These are phyloP conservation scores for Sweltsa coloradensis DNA, from an alignment of 1,140 invertebrate species.

Conservation along the genomic window DNA sequence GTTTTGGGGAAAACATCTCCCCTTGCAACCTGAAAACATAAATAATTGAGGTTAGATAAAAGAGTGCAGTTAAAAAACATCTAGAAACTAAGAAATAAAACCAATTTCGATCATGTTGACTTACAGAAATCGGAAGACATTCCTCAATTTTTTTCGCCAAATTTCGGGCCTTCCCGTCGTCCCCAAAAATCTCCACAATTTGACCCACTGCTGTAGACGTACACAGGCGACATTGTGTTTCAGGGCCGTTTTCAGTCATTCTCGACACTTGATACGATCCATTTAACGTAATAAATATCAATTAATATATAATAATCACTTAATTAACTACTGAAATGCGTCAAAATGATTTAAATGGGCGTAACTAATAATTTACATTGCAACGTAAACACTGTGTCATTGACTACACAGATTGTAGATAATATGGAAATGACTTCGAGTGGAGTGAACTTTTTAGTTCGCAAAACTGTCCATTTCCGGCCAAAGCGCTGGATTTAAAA, in stretches of 20 bases:
- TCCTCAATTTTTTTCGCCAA: constrained; percentile 8
- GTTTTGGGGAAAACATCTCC: constrained; percentile 9
- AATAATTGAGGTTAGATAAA: constrained; percentile 1
- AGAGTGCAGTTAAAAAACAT: not conserved
- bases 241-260: constrained; percentile 5
- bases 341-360: constrained; percentile 8
- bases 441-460: too few species aligned
- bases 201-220: constrained; percentile 12
- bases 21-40: constrained; percentile 4
- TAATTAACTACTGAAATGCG: not conserved
- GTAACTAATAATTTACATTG: constrained; percentile 10
- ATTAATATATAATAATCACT: not conserved
- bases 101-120: not conserved
- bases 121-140: constrained; percentile 10
- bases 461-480: too few species aligned
- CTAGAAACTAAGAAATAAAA: not conserved
- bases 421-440: too few species aligned
- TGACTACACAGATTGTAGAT: too few species aligned
- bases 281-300: constrained; percentile 4
- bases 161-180: constrained; percentile 2
- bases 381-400: constrained; percentile 14
- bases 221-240: constrained; percentile 11
- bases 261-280: constrained; percentile 9
- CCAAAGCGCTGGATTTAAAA: too few species aligned
- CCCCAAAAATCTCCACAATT: constrained; percentile 11